Evolutionary conservation across 2,888 invertebrate genomes (phyloP).

Genomic region (Cartodere bifasciata): DNA sequence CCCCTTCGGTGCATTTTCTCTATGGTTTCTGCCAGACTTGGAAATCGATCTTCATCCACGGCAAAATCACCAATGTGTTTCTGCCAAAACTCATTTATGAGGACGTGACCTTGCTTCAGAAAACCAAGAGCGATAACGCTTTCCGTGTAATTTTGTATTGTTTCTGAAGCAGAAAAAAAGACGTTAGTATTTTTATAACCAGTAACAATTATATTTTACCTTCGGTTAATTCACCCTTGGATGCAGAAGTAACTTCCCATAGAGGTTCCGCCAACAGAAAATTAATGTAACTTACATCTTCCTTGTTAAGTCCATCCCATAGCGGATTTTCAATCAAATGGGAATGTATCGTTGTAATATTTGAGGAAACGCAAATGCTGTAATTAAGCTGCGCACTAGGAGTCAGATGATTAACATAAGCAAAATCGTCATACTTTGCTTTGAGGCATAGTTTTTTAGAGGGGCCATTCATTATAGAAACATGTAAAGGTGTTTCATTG

Average conservation of each 20-base stretch:
- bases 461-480: constrained; percentile 55
- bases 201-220: too few species aligned
- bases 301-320: constrained; percentile 73
- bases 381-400: constrained; percentile 65
- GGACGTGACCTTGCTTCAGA: constrained; percentile 63
- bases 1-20: constrained; percentile 71
- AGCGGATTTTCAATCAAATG: constrained; percentile 66
- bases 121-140: constrained; percentile 68
- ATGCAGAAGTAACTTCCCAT: constrained; percentile 69
- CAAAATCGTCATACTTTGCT: constrained; percentile 68
- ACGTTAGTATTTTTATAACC: constrained; percentile 1
- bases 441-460: constrained; percentile 62
- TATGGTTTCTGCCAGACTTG: constrained; percentile 63
- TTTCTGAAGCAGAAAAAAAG: constrained; percentile 26
- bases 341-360: constrained; percentile 67
- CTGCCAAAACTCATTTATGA: constrained; percentile 76
- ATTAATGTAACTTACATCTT: constrained; percentile 60
- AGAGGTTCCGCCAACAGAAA: constrained; percentile 72
- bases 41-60: constrained; percentile 67
- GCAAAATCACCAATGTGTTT: constrained; percentile 72
- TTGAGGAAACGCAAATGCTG: constrained; percentile 69
- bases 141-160: constrained; percentile 71
- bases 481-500: constrained; percentile 64
- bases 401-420: constrained; percentile 58
- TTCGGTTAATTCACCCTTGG: constrained; percentile 51